phyloP scores from a whole-genome alignment of 2,888 invertebrate genomes.

The Pseudoips prasinana region DNA sequence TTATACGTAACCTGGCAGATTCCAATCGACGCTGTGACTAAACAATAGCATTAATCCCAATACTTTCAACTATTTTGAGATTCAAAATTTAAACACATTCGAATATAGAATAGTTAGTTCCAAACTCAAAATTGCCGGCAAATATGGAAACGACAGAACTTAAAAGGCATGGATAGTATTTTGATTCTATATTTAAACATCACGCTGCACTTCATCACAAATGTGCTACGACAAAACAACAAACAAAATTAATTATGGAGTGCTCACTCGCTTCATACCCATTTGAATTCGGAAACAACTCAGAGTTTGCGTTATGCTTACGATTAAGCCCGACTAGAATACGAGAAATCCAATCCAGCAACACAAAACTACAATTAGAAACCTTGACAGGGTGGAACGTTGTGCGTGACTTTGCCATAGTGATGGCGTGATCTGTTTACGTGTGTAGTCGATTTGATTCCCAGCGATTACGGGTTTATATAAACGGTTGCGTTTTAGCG shows the following conservation, averaged over 20 bases:
- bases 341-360: no score
- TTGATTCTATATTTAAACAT: no score
- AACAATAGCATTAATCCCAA: constrained; percentile 8
- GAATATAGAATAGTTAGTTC: no score
- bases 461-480: constrained; percentile 37
- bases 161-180: constrained; percentile 4
- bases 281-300: no score
- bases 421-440: constrained; percentile 42
- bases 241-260: no score
- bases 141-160: constrained; percentile 4
- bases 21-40: constrained; percentile 8
- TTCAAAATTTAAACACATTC: constrained; percentile 1
- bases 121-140: constrained; percentile 3
- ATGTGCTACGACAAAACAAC: no score
- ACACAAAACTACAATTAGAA: no score
- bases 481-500: constrained; percentile 36
- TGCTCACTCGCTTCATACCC: no score
- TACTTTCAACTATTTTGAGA: not conserved
- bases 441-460: constrained; percentile 37
- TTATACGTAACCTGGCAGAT: constrained; percentile 10
- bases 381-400: no score
- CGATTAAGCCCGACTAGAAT: no score
- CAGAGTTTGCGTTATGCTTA: no score
- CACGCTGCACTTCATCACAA: no score
- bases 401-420: constrained; percentile 18